Evolutionary conservation across 2,888 invertebrate genomes (phyloP), one percentile per base, ranked within the genome.

Genomic region (Caenorhabditis macrosperma): DNA sequence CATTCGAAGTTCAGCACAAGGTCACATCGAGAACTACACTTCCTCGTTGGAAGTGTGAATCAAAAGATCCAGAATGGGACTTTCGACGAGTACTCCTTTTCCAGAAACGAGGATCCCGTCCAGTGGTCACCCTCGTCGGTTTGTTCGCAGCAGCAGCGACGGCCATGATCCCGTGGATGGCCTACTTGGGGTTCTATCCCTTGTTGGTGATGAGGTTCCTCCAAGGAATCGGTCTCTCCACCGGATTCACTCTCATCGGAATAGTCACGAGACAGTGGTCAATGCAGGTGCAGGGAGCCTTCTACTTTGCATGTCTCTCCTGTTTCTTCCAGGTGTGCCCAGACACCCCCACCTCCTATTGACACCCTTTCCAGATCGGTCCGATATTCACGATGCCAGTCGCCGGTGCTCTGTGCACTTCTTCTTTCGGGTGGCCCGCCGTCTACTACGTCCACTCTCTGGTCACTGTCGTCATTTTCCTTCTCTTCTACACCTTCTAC

Each of bases 321-420:
- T 76, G 76, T 9, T 79, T 83, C 55, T 83, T 83, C 78, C 83
- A 83, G 41, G 83, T 83, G 26, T 10, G 44, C n/a, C 15, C 5
- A 30, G 10, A 6, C 15, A 24, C 22, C 2, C 20, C 50, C 46
- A 52, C 12, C 6, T 17, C 20, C 38, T 44, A 24, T 38, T 48
- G 20, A 2, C 3, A 9, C n/a, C 20, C 12, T 17, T 55, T 77
- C 35, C 63, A 84, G 82, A 68, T 84, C 50, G 82, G 82, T 26
- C 81, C 81, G 12, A 84, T 85, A 46, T 85, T 85, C 72, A 85
- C 85, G 3, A 83, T 85, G 83, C 85, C 85, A 26, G 68, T 85
- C 0, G 76, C 85, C 7, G 85, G 85, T 12, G 82, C 81, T 7
- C 44, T 85, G 9, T 85, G 85, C 61, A 81, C 83, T 6, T 82